Base-by-base conservation (phyloP, 2,797 vertebrate genomes). In the Loris lydekkerianus region DNA sequence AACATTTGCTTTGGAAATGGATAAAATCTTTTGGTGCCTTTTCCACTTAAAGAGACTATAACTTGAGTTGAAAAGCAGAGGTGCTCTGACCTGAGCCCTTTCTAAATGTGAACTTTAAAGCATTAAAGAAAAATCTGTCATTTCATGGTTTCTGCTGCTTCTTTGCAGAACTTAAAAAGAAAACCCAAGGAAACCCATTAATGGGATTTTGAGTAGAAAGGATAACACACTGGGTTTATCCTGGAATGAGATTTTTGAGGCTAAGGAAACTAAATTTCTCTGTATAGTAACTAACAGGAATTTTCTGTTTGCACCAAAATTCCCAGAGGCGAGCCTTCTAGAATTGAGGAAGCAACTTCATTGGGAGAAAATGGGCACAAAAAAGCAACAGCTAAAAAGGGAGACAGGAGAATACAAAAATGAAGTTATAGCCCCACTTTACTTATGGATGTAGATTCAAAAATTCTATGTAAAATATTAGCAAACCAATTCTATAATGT, bases 31-130 rank as follows among this genome's bases (percentile, higher is more conserved):
- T 73, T 40, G 14, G 34, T 49, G 6, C 3, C 53, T 17, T 18
- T 67, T 49, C 81, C 65, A 81, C 53, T 95, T 84, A 60, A 34
- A 67, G 43, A 82, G 34, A 77, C 69, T 18, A 11, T 14, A 76
- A 13, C 25, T 37, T 88, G 56, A 11, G 43, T 83, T 37, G 83
- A 88, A 81, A 89, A 77, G 60, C 53, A 67, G 83, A 87, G 34
- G 13, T 83, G 91, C 34, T 73, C 86, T 73, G 58, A 77, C 31
- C 34, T 23, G 6, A 60, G 9, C 23, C 67, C 40, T 73, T 95
- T 83, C 56, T 82, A 91, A 85, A 88, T 60, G 49, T 77, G 58
- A 94, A 86, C 58, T 94, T 34, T 91, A 83, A 92, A 93, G 63
- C 61, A 86, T 37, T 82, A 31, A 86, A 82, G 20, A n/a, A 93